phyloP scores from a whole-genome alignment of 1,140 invertebrate species.

The Xylocopa sonorina region DNA sequence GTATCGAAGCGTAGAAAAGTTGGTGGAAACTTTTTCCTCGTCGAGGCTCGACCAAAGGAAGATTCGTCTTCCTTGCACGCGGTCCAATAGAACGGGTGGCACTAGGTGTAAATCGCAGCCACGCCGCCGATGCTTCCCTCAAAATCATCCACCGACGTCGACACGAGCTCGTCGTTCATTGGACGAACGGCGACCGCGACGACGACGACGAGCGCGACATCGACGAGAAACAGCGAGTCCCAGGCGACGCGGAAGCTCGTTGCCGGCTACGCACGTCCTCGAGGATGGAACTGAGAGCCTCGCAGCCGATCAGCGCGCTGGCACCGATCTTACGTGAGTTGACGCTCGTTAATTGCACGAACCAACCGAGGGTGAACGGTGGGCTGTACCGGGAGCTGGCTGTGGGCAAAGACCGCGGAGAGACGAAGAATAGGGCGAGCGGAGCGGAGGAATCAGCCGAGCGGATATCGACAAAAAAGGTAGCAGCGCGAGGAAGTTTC shows the following conservation, averaged over 20 bases:
- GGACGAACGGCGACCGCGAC: slow-evolving; percentile 15
- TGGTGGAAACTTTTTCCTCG: not conserved
- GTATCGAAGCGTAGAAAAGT: not conserved
- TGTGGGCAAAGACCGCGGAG: slow-evolving; percentile 27
- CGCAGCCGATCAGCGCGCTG: slow-evolving; percentile 45
- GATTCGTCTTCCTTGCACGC: too few species aligned
- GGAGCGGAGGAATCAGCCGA: not conserved
- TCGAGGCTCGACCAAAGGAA: not conserved
- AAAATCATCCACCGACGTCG: slow-evolving; percentile 35
- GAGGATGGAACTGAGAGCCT: slow-evolving; percentile 71
- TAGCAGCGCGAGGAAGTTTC: not conserved
- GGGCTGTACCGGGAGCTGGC: slow-evolving; percentile 50
- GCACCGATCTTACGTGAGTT: slow-evolving; percentile 51
- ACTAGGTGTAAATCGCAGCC: slow-evolving; percentile 1
- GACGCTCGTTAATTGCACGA: slow-evolving; percentile 47
- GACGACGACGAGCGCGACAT: not conserved
- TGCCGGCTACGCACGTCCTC: slow-evolving; percentile 40
- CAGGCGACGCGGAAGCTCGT: slow-evolving; percentile 41
- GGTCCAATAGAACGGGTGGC: slow-evolving; percentile 4
- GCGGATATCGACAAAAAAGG: not conserved
- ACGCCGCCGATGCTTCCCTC: slow-evolving; percentile 59
- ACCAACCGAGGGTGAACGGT: slow-evolving; percentile 51
- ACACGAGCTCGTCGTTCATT: slow-evolving; percentile 55
- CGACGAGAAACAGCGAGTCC: slow-evolving; percentile 30
- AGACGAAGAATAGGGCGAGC: not conserved